Evolutionary conservation across 2,113 vertebrate species (phyloP).

Genomic region (Cyanoderma ruficeps): DNA sequence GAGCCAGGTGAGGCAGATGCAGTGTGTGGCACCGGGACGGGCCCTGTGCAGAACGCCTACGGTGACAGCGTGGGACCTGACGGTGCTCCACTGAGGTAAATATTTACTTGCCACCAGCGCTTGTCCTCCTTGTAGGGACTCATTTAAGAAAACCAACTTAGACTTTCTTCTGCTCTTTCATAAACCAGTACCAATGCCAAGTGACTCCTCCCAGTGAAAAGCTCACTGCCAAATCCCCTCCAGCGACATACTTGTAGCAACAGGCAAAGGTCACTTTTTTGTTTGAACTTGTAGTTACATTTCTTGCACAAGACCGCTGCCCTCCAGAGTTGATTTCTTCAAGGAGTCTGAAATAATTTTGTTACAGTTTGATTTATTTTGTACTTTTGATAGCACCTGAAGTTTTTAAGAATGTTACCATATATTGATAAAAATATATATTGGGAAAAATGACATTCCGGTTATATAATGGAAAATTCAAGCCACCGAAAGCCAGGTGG

Average conservation of each 20-base stretch:
- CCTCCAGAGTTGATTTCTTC: background rate
- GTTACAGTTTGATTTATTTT: background rate
- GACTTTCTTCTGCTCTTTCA: constrained; percentile 30
- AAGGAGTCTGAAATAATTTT: background rate
- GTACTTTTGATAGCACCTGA: background rate
- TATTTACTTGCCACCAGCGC: background rate
- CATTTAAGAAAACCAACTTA: constrained; percentile 14
- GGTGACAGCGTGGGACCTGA: constrained; percentile 70
- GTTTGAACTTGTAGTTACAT: constrained; percentile 43
- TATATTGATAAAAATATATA: background rate
- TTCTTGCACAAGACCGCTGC: constrained; percentile 20
- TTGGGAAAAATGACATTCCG: background rate
- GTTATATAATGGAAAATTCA: background rate
- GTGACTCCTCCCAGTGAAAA: constrained; percentile 46
- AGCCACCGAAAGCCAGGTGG: background rate
- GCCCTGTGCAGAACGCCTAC: constrained; percentile 38
- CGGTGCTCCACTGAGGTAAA: constrained; percentile 65
- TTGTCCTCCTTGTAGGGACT: background rate
- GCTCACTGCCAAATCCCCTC: constrained; percentile 38
- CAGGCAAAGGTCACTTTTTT: constrained; percentile 57
- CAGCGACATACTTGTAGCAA: constrained; percentile 36
- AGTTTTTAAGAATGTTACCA: background rate
- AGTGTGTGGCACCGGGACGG: background rate
- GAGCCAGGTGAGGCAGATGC: constrained; percentile 42
- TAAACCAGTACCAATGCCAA: constrained; percentile 24